Percentiles rank a stretch among this genome's conserved stretches.
Conservation (phyloP, 2,113 vertebrate genomes). For the Riparia riparia region DNA sequence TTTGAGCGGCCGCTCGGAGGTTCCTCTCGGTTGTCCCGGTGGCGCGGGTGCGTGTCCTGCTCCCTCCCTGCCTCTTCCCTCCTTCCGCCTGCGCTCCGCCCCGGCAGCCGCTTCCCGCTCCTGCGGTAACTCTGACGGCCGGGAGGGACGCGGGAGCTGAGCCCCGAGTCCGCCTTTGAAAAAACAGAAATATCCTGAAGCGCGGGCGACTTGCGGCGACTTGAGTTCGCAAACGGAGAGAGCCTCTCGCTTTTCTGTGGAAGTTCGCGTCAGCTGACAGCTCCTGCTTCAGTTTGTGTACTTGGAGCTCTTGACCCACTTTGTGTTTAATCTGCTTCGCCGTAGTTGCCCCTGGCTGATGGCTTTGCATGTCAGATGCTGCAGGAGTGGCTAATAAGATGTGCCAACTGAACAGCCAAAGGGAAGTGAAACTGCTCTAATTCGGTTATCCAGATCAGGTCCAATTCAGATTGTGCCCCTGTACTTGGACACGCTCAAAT, state of each 20-base stretch:
- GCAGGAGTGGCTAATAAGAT: neutral
- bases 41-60: neutral
- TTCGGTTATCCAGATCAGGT: neutral
- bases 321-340: neutral
- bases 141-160: neutral
- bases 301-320: neutral
- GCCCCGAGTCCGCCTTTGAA: neutral
- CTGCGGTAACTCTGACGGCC: neutral
- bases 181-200: rapidly evolving
- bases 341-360: neutral
- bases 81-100: neutral
- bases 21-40: neutral
- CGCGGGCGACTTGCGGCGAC: neutral
- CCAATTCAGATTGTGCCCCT: rapidly evolving
- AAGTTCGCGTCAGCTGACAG: neutral
- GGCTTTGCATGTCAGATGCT: rapidly evolving
- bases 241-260: neutral
- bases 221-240: rapidly evolving
- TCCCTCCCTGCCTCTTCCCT: neutral
- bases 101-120: neutral
- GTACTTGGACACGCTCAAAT: rapidly evolving
- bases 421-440: neutral
- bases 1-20: neutral
- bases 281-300: neutral
- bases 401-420: neutral